Percentiles rank a stretch among this genome's conserved stretches.
These are phyloP conservation scores for Gobionotothen gibberifrons DNA, from an alignment of 2,797 vertebrate genomes.

Conservation along the genomic window DNA sequence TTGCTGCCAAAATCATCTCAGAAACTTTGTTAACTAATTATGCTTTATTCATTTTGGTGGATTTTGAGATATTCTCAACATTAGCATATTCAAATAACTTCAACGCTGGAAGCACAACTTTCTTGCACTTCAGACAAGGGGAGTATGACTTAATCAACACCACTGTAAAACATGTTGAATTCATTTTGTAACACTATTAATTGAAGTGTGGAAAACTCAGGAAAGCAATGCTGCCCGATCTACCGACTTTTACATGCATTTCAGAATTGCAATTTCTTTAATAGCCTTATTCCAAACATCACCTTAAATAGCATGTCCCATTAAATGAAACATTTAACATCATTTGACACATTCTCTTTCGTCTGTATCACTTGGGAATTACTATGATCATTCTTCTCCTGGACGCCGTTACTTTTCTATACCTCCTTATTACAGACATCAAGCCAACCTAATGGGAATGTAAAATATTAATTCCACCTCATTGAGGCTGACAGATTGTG, in stretches of 20 bases:
- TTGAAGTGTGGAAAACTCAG: slow-evolving; percentile 12
- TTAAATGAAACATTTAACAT: slow-evolving; percentile 46
- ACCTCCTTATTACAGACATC: slow-evolving; percentile 71
- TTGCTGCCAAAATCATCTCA: neutral
- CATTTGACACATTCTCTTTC: slow-evolving; percentile 46
- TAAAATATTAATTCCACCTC: slow-evolving; percentile 81
- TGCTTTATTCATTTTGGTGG: slow-evolving; percentile 21
- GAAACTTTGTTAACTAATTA: slow-evolving; percentile 15
- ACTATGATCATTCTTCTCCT: slow-evolving; percentile 46
- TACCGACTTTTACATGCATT: slow-evolving; percentile 21
- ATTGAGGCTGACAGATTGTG: slow-evolving; percentile 69
- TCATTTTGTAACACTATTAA: slow-evolving; percentile 18
- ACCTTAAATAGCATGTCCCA: slow-evolving; percentile 32
- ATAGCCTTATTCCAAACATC: slow-evolving; percentile 29
- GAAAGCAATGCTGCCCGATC: neutral
- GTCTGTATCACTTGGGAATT: slow-evolving; percentile 60
- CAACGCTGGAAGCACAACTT: neutral
- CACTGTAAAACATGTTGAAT: slow-evolving; percentile 14
- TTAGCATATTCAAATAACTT: slow-evolving; percentile 13
- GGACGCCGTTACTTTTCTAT: slow-evolving; percentile 52
- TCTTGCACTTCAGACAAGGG: slow-evolving; percentile 16
- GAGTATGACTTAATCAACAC: slow-evolving; percentile 40
- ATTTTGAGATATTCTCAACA: slow-evolving; percentile 14
- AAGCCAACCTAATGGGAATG: slow-evolving; percentile 72
- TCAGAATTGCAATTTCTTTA: slow-evolving; percentile 26